These are phyloP conservation scores for Littorina saxatilis DNA, from an alignment of 1,140 invertebrate genomes.

Conservation along the genomic window DNA sequence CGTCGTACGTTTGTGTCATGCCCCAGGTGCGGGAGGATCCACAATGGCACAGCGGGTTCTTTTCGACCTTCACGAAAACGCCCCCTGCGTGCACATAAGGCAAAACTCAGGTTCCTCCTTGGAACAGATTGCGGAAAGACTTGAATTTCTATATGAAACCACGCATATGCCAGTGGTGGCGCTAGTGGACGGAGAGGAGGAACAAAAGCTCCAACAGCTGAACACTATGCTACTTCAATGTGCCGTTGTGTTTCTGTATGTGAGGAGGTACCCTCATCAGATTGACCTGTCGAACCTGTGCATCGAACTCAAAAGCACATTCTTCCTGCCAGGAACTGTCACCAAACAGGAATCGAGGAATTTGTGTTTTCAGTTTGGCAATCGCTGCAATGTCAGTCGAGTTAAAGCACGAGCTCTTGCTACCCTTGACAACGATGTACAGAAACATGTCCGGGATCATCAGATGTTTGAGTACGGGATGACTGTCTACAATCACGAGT, in stretches of 20 bases:
- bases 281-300: background rate
- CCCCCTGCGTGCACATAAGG: conserved; percentile 49
- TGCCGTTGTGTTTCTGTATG: conserved; percentile 45
- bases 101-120: conserved; percentile 21
- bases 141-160: conserved; percentile 41
- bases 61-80: conserved; percentile 41
- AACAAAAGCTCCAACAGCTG: conserved; percentile 44
- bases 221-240: conserved; percentile 26
- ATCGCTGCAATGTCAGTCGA: background rate
- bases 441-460: conserved; percentile 18
- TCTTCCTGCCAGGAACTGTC: conserved; percentile 39
- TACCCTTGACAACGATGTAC: conserved; percentile 36
- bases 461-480: conserved; percentile 53
- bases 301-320: background rate
- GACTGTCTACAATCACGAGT: conserved; percentile 48
- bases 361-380: conserved; percentile 16
- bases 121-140: conserved; percentile 34
- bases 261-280: conserved; percentile 37
- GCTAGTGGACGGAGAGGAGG: conserved; percentile 58
- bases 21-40: conserved; percentile 51
- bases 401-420: conserved; percentile 19
- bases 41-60: conserved; percentile 50
- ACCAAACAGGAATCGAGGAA: conserved; percentile 38
- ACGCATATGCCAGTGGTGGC: conserved; percentile 46
- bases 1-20: conserved; percentile 39